Conservation (phyloP, 2,797 vertebrate species). For the Parotocinclus haroldoi region DNA sequence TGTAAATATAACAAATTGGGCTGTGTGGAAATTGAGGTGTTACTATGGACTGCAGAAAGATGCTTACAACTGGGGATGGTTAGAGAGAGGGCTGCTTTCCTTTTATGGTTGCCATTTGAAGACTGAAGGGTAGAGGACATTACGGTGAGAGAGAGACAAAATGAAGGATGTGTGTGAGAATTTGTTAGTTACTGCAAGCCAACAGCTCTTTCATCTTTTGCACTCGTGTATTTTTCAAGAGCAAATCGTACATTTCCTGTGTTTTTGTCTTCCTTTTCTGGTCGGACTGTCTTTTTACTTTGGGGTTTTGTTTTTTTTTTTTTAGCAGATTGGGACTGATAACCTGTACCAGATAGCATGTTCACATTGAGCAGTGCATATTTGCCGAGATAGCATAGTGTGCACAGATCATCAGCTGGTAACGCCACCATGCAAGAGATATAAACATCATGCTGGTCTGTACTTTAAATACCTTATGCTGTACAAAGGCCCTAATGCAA, state of each 20-base stretch:
- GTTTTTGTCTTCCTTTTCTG: constrained; percentile 7
- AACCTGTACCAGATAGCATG: constrained; percentile 15
- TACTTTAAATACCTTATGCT: constrained; percentile 47
- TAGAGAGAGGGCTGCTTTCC: too few relatives aligned
- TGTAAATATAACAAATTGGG: too few relatives aligned
- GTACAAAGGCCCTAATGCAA: neutral
- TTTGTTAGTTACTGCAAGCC: neutral
- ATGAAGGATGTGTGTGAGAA: too few relatives aligned
- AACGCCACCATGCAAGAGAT: constrained; percentile 6
- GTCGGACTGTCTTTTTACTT: neutral
- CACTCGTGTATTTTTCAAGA: neutral
- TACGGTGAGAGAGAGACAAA: too few relatives aligned
- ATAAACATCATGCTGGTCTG: constrained; percentile 46
- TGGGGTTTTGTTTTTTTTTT: constrained; percentile 43
- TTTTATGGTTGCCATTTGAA: too few relatives aligned
- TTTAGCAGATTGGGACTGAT: constrained; percentile 44
- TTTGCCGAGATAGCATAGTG: constrained; percentile 3
- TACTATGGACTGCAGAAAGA: too few relatives aligned
- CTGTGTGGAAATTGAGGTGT: too few relatives aligned
- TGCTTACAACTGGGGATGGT: too few relatives aligned
- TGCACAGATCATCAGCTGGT: constrained; percentile 27
- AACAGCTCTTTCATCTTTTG: constrained; percentile 14
- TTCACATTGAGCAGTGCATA: neutral
- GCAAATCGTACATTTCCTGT: neutral
- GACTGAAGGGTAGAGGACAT: too few relatives aligned